Conservation (phyloP, 2,888 invertebrate genomes). For the Pristionchus entomophagus region DNA sequence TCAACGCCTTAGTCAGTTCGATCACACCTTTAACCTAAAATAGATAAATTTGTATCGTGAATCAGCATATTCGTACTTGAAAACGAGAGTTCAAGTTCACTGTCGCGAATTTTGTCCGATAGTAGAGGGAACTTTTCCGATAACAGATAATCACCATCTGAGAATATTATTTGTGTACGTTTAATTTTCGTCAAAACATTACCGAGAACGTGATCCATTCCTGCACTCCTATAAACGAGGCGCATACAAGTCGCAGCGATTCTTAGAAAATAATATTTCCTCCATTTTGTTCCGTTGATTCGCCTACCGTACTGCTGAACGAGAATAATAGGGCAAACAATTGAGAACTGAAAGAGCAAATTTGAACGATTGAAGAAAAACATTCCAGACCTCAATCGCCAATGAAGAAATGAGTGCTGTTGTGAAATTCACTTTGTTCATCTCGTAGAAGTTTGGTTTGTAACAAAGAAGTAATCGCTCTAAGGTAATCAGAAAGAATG, state of each 20-base stretch:
- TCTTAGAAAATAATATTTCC: background rate
- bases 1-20: background rate
- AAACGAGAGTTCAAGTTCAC: background rate
- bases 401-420: background rate
- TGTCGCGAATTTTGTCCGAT: background rate
- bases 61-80: background rate
- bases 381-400: background rate
- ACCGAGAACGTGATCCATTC: background rate
- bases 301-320: background rate
- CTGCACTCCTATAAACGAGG: background rate
- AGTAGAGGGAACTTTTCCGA: background rate
- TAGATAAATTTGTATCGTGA: background rate
- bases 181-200: background rate
- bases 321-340: background rate
- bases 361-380: too few species aligned
- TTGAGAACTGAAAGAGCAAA: background rate
- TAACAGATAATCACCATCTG: background rate
- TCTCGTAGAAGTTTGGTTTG: background rate
- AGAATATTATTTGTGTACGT: background rate
- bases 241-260: background rate
- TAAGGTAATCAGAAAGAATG: background rate
- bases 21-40: slow-evolving; percentile 9
- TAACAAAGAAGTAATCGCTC: background rate
- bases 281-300: background rate
- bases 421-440: background rate